These are phyloP conservation scores for Takifugu bimaculatus DNA, from an alignment of 2,113 vertebrate species.

Conservation along the genomic window DNA sequence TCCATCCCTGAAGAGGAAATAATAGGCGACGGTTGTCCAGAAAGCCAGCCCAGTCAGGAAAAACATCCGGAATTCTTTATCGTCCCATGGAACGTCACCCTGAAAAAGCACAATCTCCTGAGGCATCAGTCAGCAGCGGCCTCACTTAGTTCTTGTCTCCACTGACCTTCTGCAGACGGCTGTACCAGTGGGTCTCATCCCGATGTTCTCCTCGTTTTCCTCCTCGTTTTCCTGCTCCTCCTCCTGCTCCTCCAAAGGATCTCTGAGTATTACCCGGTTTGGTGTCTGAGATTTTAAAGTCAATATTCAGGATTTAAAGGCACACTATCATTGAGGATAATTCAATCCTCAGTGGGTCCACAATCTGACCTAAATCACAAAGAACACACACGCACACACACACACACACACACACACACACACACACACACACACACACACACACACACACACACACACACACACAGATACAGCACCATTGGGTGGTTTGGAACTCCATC, in stretches of 20 bases:
- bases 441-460: background rate
- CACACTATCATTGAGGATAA: background rate
- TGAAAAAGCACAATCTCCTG: slow-evolving; percentile 41
- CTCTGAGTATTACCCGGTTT: slow-evolving; percentile 69
- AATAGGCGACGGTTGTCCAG: slow-evolving; percentile 79
- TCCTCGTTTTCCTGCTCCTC: slow-evolving; percentile 56
- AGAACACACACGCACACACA: too few species aligned
- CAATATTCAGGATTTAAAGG: background rate
- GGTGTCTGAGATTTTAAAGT: slow-evolving; percentile 61
- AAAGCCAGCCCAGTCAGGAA: slow-evolving; percentile 75
- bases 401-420: too few species aligned
- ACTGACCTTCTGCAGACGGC: slow-evolving; percentile 88
- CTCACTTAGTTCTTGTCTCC: background rate
- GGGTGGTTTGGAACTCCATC: slow-evolving; percentile 83
- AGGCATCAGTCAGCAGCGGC: background rate
- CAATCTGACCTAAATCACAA: too few species aligned
- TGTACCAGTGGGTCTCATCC: slow-evolving; percentile 86
- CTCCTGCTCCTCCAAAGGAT: slow-evolving; percentile 60
- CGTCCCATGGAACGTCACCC: slow-evolving; percentile 96
- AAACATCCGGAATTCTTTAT: slow-evolving; percentile 86
- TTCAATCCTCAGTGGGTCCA: background rate
- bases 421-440: too few species aligned
- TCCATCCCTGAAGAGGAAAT: slow-evolving; percentile 81
- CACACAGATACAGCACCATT: slow-evolving; percentile 78
- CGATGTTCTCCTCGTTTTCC: slow-evolving; percentile 85